phyloP scores from a whole-genome alignment of 2,113 vertebrate species.

The Phaethornis superciliosus region DNA sequence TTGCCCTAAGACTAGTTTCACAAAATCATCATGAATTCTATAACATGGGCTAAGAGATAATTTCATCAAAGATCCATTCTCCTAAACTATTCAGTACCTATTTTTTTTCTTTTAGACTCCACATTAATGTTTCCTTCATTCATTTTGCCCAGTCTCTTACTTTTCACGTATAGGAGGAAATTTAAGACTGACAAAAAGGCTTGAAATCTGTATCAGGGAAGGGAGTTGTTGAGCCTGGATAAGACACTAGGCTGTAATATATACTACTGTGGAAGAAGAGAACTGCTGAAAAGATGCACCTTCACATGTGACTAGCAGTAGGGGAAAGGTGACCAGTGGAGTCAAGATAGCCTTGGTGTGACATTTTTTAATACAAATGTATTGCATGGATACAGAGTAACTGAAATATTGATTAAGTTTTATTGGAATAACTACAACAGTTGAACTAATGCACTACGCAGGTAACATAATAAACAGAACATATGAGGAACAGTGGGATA shows the following conservation, averaged over 20 bases:
- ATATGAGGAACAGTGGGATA: not conserved
- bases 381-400: not conserved
- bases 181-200: not conserved
- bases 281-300: not conserved
- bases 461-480: not conserved
- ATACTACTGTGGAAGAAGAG: not conserved
- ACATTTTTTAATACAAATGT: not conserved
- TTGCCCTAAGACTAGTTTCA: not conserved
- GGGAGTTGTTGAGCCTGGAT: not conserved
- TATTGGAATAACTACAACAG: not conserved
- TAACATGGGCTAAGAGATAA: not conserved
- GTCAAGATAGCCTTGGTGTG: not conserved
- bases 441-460: not conserved
- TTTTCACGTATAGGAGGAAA: not conserved
- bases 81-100: not conserved
- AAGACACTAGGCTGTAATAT: not conserved
- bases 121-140: not conserved
- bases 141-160: not conserved
- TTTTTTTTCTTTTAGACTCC: not conserved
- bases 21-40: fast-evolving
- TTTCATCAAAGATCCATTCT: not conserved
- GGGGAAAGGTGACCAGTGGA: not conserved
- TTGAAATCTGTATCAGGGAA: not conserved
- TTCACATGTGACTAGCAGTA: not conserved
- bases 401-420: not conserved